These are phyloP conservation scores for Manis pentadactyla DNA, from an alignment of 2,797 vertebrate genomes.

Conservation along the genomic window DNA sequence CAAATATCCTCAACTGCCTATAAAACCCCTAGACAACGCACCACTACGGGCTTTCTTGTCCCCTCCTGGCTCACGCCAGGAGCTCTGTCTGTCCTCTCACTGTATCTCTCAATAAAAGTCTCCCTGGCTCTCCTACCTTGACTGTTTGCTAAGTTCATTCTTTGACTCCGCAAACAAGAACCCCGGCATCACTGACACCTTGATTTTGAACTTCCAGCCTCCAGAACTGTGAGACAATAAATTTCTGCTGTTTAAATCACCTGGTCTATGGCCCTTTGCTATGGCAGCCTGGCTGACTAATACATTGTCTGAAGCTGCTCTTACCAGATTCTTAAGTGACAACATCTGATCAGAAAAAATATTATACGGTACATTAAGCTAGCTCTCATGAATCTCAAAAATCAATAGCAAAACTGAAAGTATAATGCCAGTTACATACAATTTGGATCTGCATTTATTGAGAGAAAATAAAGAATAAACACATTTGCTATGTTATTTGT, in stretches of 20 bases:
- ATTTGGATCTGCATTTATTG: conserved; percentile 17
- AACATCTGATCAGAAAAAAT: neutral
- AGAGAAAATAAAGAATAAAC: neutral
- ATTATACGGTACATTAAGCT: neutral
- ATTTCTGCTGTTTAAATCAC: conserved; percentile 16
- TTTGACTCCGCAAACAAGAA: no score
- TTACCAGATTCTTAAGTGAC: conserved; percentile 22
- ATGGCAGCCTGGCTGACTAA: neutral
- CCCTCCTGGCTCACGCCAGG: no score
- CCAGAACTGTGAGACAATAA: neutral
- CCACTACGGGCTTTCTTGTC: no score
- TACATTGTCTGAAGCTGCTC: neutral
- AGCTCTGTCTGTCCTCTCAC: no score
- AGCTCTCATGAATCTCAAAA: neutral
- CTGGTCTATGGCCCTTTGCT: neutral
- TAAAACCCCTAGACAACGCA: no score
- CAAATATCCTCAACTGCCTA: no score
- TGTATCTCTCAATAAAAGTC: no score
- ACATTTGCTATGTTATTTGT: conserved; percentile 32
- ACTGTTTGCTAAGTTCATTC: no score
- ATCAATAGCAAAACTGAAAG: conserved; percentile 38
- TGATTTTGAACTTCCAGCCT: neutral
- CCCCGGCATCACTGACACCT: neutral
- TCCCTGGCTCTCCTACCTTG: no score
- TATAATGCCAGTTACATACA: neutral